These are phyloP conservation scores for Molothrus ater DNA, from an alignment of 2,797 vertebrate species.

Conservation along the genomic window DNA sequence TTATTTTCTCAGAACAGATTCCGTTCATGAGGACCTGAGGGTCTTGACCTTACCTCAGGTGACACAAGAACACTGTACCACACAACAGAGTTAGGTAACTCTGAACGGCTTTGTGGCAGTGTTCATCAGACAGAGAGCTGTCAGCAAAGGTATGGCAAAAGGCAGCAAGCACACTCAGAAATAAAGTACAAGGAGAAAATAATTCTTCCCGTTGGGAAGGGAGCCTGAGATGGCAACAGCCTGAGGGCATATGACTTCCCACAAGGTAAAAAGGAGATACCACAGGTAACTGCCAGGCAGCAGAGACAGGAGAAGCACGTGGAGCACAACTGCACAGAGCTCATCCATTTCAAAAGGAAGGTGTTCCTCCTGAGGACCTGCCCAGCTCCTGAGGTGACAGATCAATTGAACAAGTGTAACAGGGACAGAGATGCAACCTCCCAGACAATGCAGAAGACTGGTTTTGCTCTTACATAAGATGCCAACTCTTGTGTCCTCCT, in stretches of 20 bases:
- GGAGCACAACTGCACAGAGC: not conserved
- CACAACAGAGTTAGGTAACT: not conserved
- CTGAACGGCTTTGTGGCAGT: not conserved
- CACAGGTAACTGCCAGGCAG: not conserved
- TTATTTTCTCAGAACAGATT: not conserved
- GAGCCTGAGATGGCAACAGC: not conserved
- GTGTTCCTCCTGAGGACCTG: not conserved
- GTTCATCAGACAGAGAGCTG: not conserved
- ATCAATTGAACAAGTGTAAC: not conserved
- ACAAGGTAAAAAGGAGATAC: not conserved
- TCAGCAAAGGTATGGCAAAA: fast-evolving
- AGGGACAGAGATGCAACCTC: not conserved
- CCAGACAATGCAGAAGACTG: not conserved
- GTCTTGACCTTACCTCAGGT: not conserved
- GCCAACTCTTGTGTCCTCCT: not conserved
- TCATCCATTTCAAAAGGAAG: not conserved
- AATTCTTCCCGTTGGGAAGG: not conserved
- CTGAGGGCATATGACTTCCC: fast-evolving
- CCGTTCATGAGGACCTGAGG: not conserved
- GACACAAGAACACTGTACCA: not conserved
- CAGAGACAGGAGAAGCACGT: not conserved
- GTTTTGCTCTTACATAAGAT: not conserved
- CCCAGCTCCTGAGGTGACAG: not conserved
- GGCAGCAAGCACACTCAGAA: not conserved
- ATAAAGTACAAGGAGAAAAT: not conserved